Conservation (phyloP, 2,113 vertebrate species). For the Athene noctua region DNA sequence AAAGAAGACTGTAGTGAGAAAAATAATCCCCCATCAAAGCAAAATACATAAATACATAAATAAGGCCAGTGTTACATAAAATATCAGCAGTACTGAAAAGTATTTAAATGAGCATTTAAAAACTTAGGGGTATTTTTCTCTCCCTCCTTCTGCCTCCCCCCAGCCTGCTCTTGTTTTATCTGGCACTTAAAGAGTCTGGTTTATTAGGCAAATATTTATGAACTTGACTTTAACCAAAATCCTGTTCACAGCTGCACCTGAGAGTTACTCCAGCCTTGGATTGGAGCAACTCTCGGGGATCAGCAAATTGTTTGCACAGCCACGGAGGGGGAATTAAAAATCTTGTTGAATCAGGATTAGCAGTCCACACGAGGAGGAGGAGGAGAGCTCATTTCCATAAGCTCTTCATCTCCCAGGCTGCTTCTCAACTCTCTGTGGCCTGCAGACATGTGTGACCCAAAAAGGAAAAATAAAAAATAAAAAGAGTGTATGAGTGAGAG, state of each 20-base stretch:
- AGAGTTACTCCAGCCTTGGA: slow-evolving; percentile 42
- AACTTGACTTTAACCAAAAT: slow-evolving; percentile 64
- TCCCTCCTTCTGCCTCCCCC: background rate
- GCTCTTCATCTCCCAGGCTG: slow-evolving; percentile 51
- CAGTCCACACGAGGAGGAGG: background rate
- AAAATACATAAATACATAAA: slow-evolving; percentile 76
- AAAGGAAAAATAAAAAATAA: background rate
- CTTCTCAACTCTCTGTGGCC: slow-evolving; percentile 45
- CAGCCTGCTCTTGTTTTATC: slow-evolving; percentile 18
- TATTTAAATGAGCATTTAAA: slow-evolving; percentile 57
- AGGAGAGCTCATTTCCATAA: slow-evolving; percentile 62
- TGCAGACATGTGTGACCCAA: slow-evolving; percentile 46
- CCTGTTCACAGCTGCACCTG: slow-evolving; percentile 41
- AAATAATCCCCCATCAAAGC: slow-evolving; percentile 78
- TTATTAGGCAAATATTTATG: slow-evolving; percentile 69
- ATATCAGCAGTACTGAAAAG: slow-evolving; percentile 53
- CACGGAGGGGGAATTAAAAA: slow-evolving; percentile 28
- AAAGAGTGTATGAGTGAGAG: background rate
- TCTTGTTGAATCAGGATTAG: slow-evolving; percentile 33
- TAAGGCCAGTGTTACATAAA: slow-evolving; percentile 65
- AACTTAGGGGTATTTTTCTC: slow-evolving; percentile 28
- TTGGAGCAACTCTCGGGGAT: slow-evolving; percentile 28
- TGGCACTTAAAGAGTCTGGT: slow-evolving; percentile 39
- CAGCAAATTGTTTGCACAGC: slow-evolving; percentile 63
- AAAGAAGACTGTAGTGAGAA: slow-evolving; percentile 64